Evolutionary conservation across 2,797 vertebrate genomes (phyloP).

Genomic region (Simalia tracyae): DNA sequence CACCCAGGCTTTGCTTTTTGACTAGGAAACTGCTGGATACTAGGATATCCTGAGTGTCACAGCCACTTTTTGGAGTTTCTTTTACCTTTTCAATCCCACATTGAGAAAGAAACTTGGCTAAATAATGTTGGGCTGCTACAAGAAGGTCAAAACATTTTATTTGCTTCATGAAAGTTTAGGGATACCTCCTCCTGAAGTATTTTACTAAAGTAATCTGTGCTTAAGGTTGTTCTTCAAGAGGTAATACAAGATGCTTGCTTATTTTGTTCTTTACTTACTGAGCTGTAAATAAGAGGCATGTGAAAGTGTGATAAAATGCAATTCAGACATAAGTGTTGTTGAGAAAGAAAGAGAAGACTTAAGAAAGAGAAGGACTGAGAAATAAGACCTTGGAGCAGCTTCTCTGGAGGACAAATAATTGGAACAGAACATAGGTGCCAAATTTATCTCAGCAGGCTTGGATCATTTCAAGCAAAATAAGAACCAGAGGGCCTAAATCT

Average conservation of each 20-base stretch:
- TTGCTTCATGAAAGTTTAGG: not conserved
- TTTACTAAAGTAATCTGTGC: not conserved
- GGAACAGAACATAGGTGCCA: not conserved
- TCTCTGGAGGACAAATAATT: not conserved
- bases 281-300: not conserved
- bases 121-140: not conserved
- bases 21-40: conserved; percentile 32
- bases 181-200: not conserved
- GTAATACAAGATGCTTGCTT: not conserved
- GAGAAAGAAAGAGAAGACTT: not conserved
- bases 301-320: not conserved
- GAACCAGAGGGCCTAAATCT: not conserved
- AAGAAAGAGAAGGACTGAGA: not conserved
- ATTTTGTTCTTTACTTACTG: not conserved
- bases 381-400: not conserved
- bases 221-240: not conserved
- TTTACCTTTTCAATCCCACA: conserved; percentile 33
- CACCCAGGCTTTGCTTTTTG: conserved; percentile 27
- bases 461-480: not conserved
- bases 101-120: not conserved
- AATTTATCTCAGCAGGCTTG: not conserved
- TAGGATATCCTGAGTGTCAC: conserved; percentile 19
- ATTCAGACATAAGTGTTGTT: not conserved
- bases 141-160: fast-evolving
- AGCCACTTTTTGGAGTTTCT: conserved; percentile 26